These are phyloP conservation scores for Amphiura filiformis DNA, from an alignment of 35 echinoderm and acorn worm species.

Conservation along the genomic window DNA sequence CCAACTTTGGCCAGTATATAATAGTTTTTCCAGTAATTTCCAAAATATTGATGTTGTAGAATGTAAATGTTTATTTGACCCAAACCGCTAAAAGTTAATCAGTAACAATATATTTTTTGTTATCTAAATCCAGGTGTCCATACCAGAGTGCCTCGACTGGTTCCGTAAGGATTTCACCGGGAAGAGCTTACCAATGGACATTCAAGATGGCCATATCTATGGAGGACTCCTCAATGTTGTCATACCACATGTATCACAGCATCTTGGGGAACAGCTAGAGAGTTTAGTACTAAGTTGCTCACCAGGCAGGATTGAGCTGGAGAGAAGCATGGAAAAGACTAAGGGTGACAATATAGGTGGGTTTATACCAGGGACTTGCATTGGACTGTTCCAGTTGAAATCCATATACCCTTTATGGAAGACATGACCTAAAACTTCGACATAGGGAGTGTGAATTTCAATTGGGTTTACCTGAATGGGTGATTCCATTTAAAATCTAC, in stretches of 20 bases:
- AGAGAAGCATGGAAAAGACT: conserved; percentile 23
- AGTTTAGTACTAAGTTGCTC: conserved; percentile 53
- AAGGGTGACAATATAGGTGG: neutral
- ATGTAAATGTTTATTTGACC: no score
- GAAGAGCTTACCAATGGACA: conserved; percentile 38
- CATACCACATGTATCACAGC: conserved; percentile 76
- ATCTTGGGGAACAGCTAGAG: conserved; percentile 76
- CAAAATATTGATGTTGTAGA: no score
- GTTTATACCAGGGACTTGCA: neutral
- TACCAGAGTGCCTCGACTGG: conserved; percentile 81
- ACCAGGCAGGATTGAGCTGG: conserved; percentile 65
- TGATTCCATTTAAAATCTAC: no score
- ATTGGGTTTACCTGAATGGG: no score
- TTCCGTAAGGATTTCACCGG: conserved; percentile 95
- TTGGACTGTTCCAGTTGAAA: no score
- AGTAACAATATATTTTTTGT: no score
- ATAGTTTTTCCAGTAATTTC: no score
- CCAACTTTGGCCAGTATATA: no score
- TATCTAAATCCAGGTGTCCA: conserved; percentile 39
- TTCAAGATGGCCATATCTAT: conserved; percentile 61
- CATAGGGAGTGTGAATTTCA: neutral
- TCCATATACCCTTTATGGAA: no score
- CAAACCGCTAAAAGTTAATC: no score
- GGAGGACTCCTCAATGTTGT: conserved; percentile 68
- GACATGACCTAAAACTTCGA: neutral